A percentile compares a stretch with the other conserved stretches of the same genome.
phyloP scores from a whole-genome alignment of 2,797 vertebrate species.

The Phataginus tetradactyla region DNA sequence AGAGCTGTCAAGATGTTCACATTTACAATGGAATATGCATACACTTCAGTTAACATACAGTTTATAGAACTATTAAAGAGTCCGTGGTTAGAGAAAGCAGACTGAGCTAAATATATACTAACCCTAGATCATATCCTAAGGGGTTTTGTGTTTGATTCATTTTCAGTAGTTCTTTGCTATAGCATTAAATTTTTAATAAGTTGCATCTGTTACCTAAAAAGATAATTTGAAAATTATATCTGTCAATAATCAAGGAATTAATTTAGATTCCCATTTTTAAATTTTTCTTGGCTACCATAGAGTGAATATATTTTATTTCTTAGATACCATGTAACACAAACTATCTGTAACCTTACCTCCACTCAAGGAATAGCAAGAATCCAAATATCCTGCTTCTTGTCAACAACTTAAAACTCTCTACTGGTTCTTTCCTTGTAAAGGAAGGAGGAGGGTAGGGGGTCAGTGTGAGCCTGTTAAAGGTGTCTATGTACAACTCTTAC shows the following conservation, averaged over 20 bases:
- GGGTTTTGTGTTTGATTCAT: slow-evolving; percentile 17
- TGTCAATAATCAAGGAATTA: slow-evolving; percentile 35
- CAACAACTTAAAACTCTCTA: neutral
- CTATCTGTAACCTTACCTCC: neutral
- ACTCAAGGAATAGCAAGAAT: neutral
- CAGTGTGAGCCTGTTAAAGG: neutral
- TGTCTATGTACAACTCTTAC: neutral
- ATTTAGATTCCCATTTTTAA: neutral
- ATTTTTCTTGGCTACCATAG: neutral
- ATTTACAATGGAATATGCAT: neutral
- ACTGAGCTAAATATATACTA: neutral
- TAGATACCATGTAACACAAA: neutral
- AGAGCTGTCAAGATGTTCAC: neutral
- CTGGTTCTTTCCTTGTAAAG: neutral
- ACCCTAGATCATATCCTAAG: neutral
- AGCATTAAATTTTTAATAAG: slow-evolving; percentile 59
- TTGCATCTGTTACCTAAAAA: slow-evolving; percentile 46
- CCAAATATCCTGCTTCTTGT: neutral
- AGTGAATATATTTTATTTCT: neutral
- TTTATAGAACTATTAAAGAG: neutral
- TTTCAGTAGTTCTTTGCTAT: slow-evolving; percentile 42
- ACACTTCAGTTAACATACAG: neutral
- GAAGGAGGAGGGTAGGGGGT: neutral
- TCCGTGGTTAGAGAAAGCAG: neutral
- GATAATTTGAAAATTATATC: slow-evolving; percentile 3